Conservation (phyloP, 1,140 invertebrate species). For the Lerema accius region DNA sequence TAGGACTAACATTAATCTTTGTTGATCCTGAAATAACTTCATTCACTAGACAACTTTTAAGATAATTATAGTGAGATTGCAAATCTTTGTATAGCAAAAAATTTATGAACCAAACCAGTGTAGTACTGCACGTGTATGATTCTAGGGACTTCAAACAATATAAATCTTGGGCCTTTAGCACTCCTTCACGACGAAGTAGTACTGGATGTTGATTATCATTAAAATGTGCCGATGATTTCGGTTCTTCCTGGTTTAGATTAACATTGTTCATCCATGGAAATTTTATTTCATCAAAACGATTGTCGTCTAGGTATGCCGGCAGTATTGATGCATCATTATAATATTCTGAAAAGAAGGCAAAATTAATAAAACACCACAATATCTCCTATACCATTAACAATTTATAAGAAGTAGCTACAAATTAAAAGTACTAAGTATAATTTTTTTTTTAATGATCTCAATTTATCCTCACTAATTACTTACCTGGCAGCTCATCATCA, state of each 20-base stretch:
- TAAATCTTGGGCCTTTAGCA: conserved; percentile 41
- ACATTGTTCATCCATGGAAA: conserved; percentile 40
- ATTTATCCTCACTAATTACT: too few relatives aligned
- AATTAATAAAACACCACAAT: conserved; percentile 4
- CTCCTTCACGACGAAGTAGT: conserved; percentile 23
- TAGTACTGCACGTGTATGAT: conserved; percentile 26
- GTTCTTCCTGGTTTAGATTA: neutral
- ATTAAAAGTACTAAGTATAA: too few relatives aligned
- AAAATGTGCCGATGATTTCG: conserved; percentile 16
- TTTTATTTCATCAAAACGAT: conserved; percentile 42
- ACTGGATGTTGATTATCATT: conserved; percentile 8
- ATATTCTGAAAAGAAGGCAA: conserved; percentile 39
- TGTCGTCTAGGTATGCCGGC: conserved; percentile 42
- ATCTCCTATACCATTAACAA: too few relatives aligned
- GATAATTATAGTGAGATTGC: conserved; percentile 38
- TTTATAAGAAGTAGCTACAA: too few relatives aligned
- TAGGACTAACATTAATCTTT: conserved; percentile 1
- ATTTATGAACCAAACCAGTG: conserved; percentile 42
- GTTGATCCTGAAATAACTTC: neutral
- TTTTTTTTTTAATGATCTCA: too few relatives aligned
- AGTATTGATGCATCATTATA: conserved; percentile 37
- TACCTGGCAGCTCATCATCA: conserved; percentile 46
- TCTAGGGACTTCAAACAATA: conserved; percentile 46
- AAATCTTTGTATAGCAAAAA: conserved; percentile 46
- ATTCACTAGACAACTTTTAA: conserved; percentile 45